Base-by-base conservation (phyloP, 2,888 invertebrate genomes). In the Lypha dubia region DNA sequence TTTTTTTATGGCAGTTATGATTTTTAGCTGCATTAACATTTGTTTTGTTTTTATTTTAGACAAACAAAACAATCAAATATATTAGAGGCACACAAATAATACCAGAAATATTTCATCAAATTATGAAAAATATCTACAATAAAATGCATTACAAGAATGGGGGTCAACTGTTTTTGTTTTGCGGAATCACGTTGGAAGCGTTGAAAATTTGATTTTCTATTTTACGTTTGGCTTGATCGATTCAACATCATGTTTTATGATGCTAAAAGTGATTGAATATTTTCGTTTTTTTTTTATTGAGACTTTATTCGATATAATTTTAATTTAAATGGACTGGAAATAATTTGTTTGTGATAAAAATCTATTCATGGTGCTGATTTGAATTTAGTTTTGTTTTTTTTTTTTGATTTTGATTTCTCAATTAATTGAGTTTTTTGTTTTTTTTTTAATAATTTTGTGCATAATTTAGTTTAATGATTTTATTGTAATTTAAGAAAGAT, bases 21-120 rank as follows among this genome's bases (percentile, higher is more conserved):
- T 44, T 28, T 4, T 28, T 44, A 46, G 53, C n/a, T 32, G 28
- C 15, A 49, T 67, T 62, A 20, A 35, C 2, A 41, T 71, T 28
- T 68, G 41, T 20, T 56, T 70, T 73, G 9, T 60, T 41, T 44
- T 9, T 24, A 22, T 41, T 46, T 35, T 2, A 51, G 15, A 8
- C 35, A 22, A 38, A 22, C 35, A n/a, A 67, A 60, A 38, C 11
- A 11, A 9, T 35, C 35, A n/a, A n/a, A n/a, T 35, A 6, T 35
- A 35, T 35, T 9, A 24, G 53, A 15, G n/a, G 53, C 8, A 24
- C 0, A 32, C 44, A 71, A 22, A 32, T n/a, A 49, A 49, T 63
- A 32, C n/a, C 28, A 20, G 15, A 44, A 65, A 38, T 28, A 60
- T 46, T 49, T 5, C 8, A 38, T 22, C n/a, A 41, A 46, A 46